Conservation (phyloP, 2,888 invertebrate genomes). For the Gasteruption jaculator region DNA sequence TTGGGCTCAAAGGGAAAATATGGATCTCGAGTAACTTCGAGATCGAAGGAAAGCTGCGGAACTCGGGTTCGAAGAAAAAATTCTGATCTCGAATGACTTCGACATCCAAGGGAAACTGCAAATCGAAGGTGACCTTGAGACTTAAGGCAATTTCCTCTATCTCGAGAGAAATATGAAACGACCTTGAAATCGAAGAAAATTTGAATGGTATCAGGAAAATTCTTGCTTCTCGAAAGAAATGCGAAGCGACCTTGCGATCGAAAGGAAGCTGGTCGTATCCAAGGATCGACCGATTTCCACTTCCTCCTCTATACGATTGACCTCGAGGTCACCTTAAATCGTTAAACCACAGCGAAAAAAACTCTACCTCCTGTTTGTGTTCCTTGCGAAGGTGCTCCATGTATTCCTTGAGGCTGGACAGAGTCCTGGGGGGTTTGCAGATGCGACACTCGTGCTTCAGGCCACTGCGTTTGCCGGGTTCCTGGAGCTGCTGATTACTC, state of each 20-base stretch:
- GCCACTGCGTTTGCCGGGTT: conserved; percentile 43
- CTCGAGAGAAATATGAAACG: not conserved
- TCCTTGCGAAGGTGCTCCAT: conserved; percentile 38
- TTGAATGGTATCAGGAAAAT: not conserved
- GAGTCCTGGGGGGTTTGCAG: conserved; percentile 38
- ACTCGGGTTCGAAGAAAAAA: too few relatives aligned
- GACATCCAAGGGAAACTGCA: too few relatives aligned
- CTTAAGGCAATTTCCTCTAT: too few relatives aligned
- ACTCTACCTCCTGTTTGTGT: conserved; percentile 38
- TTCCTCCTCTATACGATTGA: conserved; percentile 17
- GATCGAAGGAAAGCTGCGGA: too few relatives aligned
- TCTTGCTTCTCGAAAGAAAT: conserved; percentile 2
- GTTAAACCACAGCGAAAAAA: conserved; percentile 2
- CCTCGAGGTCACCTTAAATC: conserved; percentile 2
- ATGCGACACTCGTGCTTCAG: conserved; percentile 43
- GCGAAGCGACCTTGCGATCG: not conserved
- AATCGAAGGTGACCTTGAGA: too few relatives aligned
- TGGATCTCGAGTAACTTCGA: too few relatives aligned
- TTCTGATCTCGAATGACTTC: too few relatives aligned
- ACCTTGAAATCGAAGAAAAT: conserved; percentile 19
- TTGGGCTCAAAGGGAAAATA: too few relatives aligned
- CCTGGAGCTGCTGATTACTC: conserved; percentile 49
- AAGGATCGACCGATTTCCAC: conserved; percentile 7
- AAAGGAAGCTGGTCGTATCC: not conserved
- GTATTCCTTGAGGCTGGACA: conserved; percentile 35